Percentiles rank a stretch among this genome's conserved stretches.
phyloP scores from a whole-genome alignment of 2,113 vertebrate genomes.

The Lampris megalopsis region DNA sequence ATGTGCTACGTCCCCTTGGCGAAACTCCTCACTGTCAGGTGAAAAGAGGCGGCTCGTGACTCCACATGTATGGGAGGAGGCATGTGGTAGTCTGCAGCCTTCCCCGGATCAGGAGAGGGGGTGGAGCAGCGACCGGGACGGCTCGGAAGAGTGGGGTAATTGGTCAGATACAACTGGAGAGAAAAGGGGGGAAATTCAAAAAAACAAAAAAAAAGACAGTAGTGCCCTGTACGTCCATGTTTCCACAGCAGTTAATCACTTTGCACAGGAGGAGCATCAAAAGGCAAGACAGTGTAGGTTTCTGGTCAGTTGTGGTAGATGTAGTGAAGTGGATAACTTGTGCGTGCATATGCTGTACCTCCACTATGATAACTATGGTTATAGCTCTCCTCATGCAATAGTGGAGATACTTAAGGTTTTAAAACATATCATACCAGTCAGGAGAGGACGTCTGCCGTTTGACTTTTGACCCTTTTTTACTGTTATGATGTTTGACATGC shows the following conservation, averaged over 20 bases:
- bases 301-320: conserved; percentile 56
- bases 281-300: conserved; percentile 49
- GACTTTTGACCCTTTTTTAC: conserved; percentile 48
- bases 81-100: too few relatives aligned
- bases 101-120: too few relatives aligned
- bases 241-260: conserved; percentile 43
- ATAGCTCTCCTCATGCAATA: conserved; percentile 31
- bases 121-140: too few relatives aligned
- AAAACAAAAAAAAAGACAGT: too few relatives aligned
- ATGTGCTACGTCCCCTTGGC: too few relatives aligned
- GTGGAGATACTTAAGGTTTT: conserved; percentile 26
- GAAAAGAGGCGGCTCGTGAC: too few relatives aligned
- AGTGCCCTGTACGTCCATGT: conserved; percentile 4
- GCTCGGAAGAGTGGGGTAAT: too few relatives aligned
- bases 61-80: too few relatives aligned
- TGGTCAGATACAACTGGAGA: too few relatives aligned
- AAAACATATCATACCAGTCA: conserved; percentile 50
- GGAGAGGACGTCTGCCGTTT: conserved; percentile 44
- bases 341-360: conserved; percentile 39
- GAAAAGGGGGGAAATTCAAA: too few relatives aligned
- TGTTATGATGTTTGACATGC: conserved; percentile 39
- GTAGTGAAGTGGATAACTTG: conserved; percentile 50
- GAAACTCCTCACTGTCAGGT: too few relatives aligned
- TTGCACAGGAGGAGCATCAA: conserved; percentile 66
- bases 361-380: conserved; percentile 41